Evolutionary conservation across 2,113 vertebrate genomes (phyloP), one percentile per base, ranked within the genome.

Genomic region (Burhinus bistriatus): DNA sequence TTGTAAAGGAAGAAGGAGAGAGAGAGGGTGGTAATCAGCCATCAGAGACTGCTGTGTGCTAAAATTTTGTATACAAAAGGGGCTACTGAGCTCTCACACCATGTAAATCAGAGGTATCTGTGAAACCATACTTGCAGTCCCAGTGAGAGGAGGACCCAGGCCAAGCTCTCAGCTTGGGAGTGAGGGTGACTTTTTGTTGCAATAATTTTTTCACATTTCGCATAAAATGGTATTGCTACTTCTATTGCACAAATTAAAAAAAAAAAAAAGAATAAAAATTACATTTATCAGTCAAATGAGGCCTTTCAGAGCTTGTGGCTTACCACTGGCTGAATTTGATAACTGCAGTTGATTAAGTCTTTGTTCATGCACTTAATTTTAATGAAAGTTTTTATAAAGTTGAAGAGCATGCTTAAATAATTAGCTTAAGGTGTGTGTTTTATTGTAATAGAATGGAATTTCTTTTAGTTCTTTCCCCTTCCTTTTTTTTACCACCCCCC

Each of bases 41-140:
- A 83, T 89, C 51, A 73, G 45, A 80, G 70, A 83, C 61, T 88
- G 86, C 84, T 70, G 15, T 64, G 54, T 78, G 93, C 66, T 85
- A 66, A 94, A 92, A 78, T 95, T 95, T 54, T 93, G 83, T 92
- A 7, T 66, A 81, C 86, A 89, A 65, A 91, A 90, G 73, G n/a
- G 69, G 64, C 52, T 66, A 6, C 34, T 54, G 68, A 64, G 44
- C 49, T n/a, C 86, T 95, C 32, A 11, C 42, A 52, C 73, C 32
- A 18, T 20, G 45, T 89, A 87, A 91, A 90, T 93, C 76, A 72
- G 68, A 62, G 47, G 32, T 83, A 16, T 9, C 73, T 23, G 11
- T 64, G 82, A 89, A 87, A 77, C 82, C 54, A 13, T 5, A 19
- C 54, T 87, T 57, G 54, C 54, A 77, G 36, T 16, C 58, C 58